phyloP scores from a whole-genome alignment of 2,797 vertebrate species.

The Steatocranus sp. region DNA sequence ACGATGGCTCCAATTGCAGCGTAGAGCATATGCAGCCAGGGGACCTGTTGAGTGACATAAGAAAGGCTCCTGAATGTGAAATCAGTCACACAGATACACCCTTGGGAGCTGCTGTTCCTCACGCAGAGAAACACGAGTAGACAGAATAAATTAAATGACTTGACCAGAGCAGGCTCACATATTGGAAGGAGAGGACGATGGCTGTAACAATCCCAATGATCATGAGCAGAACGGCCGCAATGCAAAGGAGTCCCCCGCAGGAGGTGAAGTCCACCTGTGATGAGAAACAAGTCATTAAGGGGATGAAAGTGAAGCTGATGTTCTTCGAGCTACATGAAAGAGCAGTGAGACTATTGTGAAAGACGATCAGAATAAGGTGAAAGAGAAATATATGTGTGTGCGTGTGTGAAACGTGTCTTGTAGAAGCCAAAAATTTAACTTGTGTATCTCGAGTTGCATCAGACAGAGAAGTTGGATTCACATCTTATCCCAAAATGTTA shows the following conservation, averaged over 20 bases:
- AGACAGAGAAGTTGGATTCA: conserved; percentile 41
- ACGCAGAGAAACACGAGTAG: background rate
- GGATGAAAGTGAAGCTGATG: conserved; percentile 40
- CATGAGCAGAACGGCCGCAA: conserved; percentile 82
- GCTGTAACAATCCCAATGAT: conserved; percentile 86
- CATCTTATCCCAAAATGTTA: conserved; percentile 52
- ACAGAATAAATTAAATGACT: conserved; percentile 4
- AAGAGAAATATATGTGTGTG: background rate
- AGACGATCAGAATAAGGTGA: background rate
- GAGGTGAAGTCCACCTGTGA: conserved; percentile 96
- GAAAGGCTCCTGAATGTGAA: conserved; percentile 40
- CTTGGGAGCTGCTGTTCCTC: background rate
- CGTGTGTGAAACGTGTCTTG: background rate
- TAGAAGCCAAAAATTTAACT: background rate
- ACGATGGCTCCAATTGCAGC: conserved; percentile 86
- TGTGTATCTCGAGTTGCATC: conserved; percentile 43
- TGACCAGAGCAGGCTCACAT: conserved; percentile 72
- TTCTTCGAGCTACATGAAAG: conserved; percentile 13
- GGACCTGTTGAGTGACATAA: conserved; percentile 72
- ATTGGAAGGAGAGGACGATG: conserved; percentile 88
- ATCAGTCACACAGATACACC: conserved; percentile 9
- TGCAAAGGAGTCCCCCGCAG: conserved; percentile 86
- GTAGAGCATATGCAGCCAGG: conserved; percentile 94
- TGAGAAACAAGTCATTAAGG: conserved; percentile 30
- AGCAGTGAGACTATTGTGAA: conserved; percentile 3